phyloP scores from a whole-genome alignment of 2,888 invertebrate species.

The Brachyptera risi region DNA sequence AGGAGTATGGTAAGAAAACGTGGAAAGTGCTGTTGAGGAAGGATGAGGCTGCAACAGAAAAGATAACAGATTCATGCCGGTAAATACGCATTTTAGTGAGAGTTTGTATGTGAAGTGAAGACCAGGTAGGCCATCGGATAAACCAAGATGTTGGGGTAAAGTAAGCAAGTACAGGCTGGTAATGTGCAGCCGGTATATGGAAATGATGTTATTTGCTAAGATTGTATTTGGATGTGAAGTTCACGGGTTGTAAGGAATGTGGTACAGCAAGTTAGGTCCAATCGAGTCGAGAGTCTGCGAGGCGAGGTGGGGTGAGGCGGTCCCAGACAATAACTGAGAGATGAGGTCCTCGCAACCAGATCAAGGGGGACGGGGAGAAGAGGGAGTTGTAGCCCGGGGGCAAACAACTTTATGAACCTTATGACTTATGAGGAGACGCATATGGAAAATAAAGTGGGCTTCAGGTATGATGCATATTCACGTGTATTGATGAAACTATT shows the following conservation, averaged over 20 bases:
- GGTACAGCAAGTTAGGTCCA: slow-evolving; percentile 11
- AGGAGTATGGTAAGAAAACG: too few relatives aligned
- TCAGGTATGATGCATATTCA: background rate
- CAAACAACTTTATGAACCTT: background rate
- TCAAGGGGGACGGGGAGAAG: background rate
- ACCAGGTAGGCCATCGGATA: too few relatives aligned
- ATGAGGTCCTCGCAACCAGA: slow-evolving; percentile 3
- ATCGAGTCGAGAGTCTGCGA: too few relatives aligned
- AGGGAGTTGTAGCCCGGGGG: background rate
- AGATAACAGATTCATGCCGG: too few relatives aligned
- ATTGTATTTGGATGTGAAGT: slow-evolving; percentile 19
- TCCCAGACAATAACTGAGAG: slow-evolving; percentile 17
- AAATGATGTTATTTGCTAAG: slow-evolving; percentile 19
- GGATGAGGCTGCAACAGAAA: too few relatives aligned
- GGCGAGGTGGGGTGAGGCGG: background rate
- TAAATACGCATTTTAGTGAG: too few relatives aligned
- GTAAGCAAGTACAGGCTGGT: too few relatives aligned
- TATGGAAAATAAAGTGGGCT: slow-evolving; percentile 8
- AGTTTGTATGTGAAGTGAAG: too few relatives aligned
- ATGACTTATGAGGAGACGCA: slow-evolving; percentile 6
- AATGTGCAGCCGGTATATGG: background rate
- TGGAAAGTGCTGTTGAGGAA: too few relatives aligned
- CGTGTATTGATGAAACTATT: slow-evolving; percentile 2
- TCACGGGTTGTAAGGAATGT: slow-evolving; percentile 12
- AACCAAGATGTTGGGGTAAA: too few relatives aligned